A percentile compares a stretch with the other conserved stretches of the same genome.
These are phyloP conservation scores for Melanotaenia pygmaea DNA, from an alignment of 2,797 vertebrate genomes.

Conservation along the genomic window DNA sequence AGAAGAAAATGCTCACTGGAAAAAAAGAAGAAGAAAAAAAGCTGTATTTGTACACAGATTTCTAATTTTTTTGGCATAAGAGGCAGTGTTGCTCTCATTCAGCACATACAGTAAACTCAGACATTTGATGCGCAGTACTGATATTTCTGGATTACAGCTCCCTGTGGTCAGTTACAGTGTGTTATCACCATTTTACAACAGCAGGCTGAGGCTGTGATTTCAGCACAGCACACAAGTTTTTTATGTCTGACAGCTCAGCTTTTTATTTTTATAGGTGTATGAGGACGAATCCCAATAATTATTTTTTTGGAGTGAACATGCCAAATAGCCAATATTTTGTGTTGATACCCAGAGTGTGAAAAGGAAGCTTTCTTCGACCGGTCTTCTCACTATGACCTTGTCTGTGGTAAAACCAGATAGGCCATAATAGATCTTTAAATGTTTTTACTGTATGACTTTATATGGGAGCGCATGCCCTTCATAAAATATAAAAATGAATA, in stretches of 20 bases:
- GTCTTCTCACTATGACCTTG: not conserved
- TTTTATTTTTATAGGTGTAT: constrained; percentile 53
- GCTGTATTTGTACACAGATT: constrained; percentile 8
- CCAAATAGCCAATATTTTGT: constrained; percentile 28
- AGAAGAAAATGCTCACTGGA: not conserved
- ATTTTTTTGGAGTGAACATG: constrained; percentile 19
- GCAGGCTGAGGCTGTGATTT: constrained; percentile 42
- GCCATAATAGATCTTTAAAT: not conserved
- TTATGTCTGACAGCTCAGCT: constrained; percentile 58
- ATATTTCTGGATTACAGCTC: constrained; percentile 39
- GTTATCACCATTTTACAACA: constrained; percentile 56
- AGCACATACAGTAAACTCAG: constrained; percentile 11
- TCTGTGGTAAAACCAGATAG: not conserved
- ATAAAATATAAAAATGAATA: not conserved
- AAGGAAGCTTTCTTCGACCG: constrained; percentile 11
- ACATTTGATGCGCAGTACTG: constrained; percentile 19
- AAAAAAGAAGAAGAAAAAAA: not conserved
- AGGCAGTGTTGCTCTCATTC: not conserved
- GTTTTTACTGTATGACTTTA: not conserved
- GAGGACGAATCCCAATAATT: constrained; percentile 29
- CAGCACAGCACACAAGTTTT: constrained; percentile 34
- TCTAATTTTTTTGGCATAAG: not conserved
- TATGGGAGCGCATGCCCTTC: not conserved
- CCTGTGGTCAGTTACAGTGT: constrained; percentile 31
- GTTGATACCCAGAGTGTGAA: constrained; percentile 20